Evolutionary conservation across 2,888 invertebrate genomes (phyloP), one percentile per base, ranked within the genome.

Genomic region (Autographa pulchrina): DNA sequence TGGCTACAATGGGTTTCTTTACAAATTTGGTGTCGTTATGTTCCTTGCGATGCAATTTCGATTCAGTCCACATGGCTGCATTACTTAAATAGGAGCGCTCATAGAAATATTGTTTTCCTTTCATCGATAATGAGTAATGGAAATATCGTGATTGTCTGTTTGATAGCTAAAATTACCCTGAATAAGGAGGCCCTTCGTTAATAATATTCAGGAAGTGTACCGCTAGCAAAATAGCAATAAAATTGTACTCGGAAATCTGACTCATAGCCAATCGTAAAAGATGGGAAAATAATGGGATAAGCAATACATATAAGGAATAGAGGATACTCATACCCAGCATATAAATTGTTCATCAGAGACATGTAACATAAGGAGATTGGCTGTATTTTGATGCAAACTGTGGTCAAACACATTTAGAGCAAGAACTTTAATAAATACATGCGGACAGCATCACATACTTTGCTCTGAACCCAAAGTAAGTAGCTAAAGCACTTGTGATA

Each of bases 1-100:
- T 82, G 85, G 84, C 83, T 83, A 90, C 93, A 93, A 93, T 93
- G 88, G 91, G 88, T 90, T 88, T 86, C 88, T 89, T 83, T 82
- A 90, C 93, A 89, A 90, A 93, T 92, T 89, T 86, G 92, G 89
- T 79, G 72, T 82, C 81, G 75, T 80, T 82, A 79, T 84, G 82
- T 88, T 85, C 80, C 76, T 77, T 74, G 81, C 74, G 65, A 76
- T 81, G 80, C 80, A 73, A 86, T 88, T 87, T 82, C 82, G 72
- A 87, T 89, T 88, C 86, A 86, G 71, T 67, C 75, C 81, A 82
- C 80, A 85, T 74, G 75, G 74, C 68, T 72, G 78, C 75, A 78
- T 78, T 84, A 75, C 84, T 86, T 77, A 73, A 83, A 71, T 83
- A 75, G 83, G 78, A 38, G 70, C 69, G 75, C 77, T 82, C 80